A percentile compares a stretch with the other conserved stretches of the same genome.
These are phyloP conservation scores for Telmatherina bonti DNA, from an alignment of 2,797 vertebrate genomes.

Conservation along the genomic window DNA sequence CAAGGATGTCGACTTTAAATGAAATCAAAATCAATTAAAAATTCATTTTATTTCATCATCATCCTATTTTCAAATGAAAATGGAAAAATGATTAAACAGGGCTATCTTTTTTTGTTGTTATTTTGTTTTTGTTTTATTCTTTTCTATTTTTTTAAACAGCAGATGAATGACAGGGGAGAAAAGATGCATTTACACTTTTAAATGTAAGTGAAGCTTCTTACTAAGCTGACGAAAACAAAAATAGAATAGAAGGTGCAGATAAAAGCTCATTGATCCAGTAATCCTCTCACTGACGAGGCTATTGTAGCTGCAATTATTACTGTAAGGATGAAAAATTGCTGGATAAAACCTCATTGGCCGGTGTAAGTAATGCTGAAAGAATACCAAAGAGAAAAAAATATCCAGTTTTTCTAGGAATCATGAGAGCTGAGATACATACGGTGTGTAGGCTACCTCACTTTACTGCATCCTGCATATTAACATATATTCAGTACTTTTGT, in stretches of 20 bases:
- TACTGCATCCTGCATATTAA: constrained; percentile 34
- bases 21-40: background rate
- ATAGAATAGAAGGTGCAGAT: background rate
- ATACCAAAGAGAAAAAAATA: background rate
- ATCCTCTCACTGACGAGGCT: constrained; percentile 1
- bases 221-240: background rate
- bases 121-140: constrained; percentile 4
- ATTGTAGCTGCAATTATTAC: constrained; percentile 9
- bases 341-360: constrained; percentile 11
- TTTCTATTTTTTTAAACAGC: background rate
- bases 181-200: background rate
- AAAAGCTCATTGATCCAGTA: constrained; percentile 2
- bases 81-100: too few relatives aligned
- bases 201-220: background rate
- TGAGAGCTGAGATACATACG: constrained; percentile 2
- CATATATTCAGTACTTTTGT: constrained; percentile 17
- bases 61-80: background rate
- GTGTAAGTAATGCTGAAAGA: background rate
- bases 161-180: background rate
- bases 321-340: background rate
- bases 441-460: background rate
- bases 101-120: too few relatives aligned
- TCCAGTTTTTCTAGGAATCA: background rate
- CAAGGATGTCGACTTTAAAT: too few relatives aligned
- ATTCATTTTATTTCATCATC: background rate